A percentile compares a stretch with the other conserved stretches of the same genome.
Conservation (phyloP, 2,797 vertebrate species). For the Trachurus trachurus region DNA sequence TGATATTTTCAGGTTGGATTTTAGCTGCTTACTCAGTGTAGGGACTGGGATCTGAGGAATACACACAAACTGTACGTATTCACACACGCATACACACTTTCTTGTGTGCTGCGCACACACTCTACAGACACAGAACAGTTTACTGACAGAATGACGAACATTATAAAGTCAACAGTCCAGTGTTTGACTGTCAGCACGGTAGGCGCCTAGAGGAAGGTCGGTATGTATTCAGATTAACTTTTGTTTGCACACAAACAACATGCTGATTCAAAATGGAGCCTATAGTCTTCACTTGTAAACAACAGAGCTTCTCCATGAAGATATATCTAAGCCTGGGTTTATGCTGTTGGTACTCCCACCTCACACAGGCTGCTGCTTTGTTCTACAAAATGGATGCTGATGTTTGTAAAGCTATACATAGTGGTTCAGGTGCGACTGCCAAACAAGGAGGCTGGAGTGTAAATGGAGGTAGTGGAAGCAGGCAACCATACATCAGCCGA, state of each 20-base stretch:
- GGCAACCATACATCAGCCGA: background rate
- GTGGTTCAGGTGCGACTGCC: conserved; percentile 9
- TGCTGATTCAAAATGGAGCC: conserved; percentile 48
- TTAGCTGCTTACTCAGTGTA: conserved; percentile 49
- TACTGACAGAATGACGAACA: conserved; percentile 46
- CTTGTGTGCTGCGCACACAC: conserved; percentile 21
- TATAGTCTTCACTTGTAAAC: conserved; percentile 22
- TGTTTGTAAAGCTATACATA: conserved; percentile 13
- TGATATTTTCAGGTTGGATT: conserved; percentile 67
- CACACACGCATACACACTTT: conserved; percentile 5
- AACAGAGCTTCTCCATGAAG: conserved; percentile 36
- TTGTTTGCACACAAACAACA: conserved; percentile 62
- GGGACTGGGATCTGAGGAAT: conserved; percentile 37
- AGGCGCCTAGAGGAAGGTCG: conserved; percentile 35
- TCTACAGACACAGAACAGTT: conserved; percentile 53
- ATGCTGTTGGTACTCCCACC: conserved; percentile 26
- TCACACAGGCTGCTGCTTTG: conserved; percentile 32
- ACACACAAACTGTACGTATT: conserved; percentile 1
- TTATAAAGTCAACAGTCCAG: conserved; percentile 54
- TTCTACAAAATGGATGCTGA: conserved; percentile 4
- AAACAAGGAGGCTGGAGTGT: conserved; percentile 9
- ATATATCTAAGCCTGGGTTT: conserved; percentile 39
- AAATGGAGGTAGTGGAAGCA: background rate
- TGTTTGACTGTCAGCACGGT: conserved; percentile 54
- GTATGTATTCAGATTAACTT: conserved; percentile 44